These are phyloP conservation scores for Acronicta leporina DNA, from an alignment of 2,888 invertebrate genomes.

Conservation along the genomic window DNA sequence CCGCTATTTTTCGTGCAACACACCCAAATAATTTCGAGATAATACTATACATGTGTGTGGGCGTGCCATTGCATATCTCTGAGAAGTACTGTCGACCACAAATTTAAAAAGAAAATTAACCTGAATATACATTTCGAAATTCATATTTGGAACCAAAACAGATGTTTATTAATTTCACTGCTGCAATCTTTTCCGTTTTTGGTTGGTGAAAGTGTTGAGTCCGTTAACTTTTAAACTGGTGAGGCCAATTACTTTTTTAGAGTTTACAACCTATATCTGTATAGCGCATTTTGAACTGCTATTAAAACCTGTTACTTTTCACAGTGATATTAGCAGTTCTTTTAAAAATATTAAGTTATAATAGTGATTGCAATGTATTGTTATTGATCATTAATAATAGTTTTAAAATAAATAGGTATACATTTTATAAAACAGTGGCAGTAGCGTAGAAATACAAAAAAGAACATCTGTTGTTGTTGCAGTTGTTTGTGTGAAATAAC, in stretches of 20 bases:
- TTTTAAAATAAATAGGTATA: conserved; percentile 36
- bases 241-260: conserved; percentile 8
- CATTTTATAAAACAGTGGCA: neutral
- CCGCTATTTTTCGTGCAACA: conserved; percentile 62
- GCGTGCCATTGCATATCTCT: conserved; percentile 61
- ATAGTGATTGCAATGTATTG: conserved; percentile 27
- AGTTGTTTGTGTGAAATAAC: neutral
- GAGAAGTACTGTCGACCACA: conserved; percentile 20
- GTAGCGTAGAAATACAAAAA: neutral
- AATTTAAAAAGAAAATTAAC: conserved; percentile 29
- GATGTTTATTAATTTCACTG: conserved; percentile 10
- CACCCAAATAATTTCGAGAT: conserved; percentile 61
- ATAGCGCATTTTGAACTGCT: neutral
- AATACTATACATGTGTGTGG: conserved; percentile 52
- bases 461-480: neutral
- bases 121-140: conserved; percentile 19
- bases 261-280: conserved; percentile 1
- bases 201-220: conserved; percentile 30
- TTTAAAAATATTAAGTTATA: neutral
- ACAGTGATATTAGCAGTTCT: conserved; percentile 3
- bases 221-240: conserved; percentile 24
- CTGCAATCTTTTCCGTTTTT: conserved; percentile 23
- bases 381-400: conserved; percentile 68
- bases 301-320: conserved; percentile 22
- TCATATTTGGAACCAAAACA: conserved; percentile 25